Evolutionary conservation across 1,140 invertebrate genomes (phyloP).

Genomic region (Drosophila nannoptera): DNA sequence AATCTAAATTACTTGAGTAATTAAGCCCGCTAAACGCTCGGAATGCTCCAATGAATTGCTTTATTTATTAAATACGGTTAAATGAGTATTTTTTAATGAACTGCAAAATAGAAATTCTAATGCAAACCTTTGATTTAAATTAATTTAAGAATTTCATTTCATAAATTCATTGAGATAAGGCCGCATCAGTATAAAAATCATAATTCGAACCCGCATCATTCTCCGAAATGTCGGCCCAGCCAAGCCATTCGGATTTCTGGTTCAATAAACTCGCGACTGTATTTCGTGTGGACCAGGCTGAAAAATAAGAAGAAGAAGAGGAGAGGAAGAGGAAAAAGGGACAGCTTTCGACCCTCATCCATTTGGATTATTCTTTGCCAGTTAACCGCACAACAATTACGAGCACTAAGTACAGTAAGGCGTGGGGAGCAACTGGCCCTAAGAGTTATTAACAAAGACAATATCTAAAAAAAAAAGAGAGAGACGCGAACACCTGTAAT

Average conservation of each 20-base stretch:
- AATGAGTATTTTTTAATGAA: background rate
- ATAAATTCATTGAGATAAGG: background rate
- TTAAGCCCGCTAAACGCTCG: background rate
- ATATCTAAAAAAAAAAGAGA: slow-evolving; percentile 10
- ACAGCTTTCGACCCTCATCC: slow-evolving; percentile 16
- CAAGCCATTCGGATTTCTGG: background rate
- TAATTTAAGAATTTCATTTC: background rate
- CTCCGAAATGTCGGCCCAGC: background rate
- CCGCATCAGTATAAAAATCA: background rate
- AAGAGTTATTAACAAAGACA: background rate
- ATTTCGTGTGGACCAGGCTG: background rate
- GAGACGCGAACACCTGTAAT: slow-evolving; percentile 16
- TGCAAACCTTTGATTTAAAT: background rate
- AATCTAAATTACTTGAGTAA: background rate
- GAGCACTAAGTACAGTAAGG: slow-evolving; percentile 1
- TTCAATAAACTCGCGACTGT: slow-evolving; percentile 12
- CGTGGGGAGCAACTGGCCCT: slow-evolving; percentile 7
- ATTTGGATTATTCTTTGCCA: slow-evolving; percentile 18
- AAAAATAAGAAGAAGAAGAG: too few species aligned
- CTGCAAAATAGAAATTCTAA: background rate
- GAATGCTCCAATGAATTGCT: background rate
- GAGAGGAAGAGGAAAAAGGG: background rate
- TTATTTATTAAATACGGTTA: background rate
- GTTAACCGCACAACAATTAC: slow-evolving; percentile 22
- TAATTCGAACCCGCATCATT: background rate